These are phyloP conservation scores for Plemyria rubiginata DNA, from an alignment of 2,888 invertebrate species.

Conservation along the genomic window DNA sequence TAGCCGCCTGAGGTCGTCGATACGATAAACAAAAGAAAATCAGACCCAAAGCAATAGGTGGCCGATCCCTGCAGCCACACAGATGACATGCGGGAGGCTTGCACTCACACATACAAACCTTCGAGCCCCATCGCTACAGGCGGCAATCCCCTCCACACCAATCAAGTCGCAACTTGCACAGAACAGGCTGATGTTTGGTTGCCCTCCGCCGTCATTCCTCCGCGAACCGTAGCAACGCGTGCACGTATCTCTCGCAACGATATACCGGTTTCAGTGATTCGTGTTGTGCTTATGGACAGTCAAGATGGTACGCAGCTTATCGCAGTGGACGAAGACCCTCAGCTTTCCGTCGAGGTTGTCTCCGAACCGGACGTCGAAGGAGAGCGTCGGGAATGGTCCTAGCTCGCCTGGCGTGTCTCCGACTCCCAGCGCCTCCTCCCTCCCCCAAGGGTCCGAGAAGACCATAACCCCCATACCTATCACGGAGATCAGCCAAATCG, in stretches of 20 bases:
- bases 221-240: slow-evolving; percentile 64
- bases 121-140: slow-evolving; percentile 45
- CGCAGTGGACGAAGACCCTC: slow-evolving; percentile 96
- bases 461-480: slow-evolving; percentile 85
- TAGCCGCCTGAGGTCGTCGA: slow-evolving; percentile 48
- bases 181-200: slow-evolving; percentile 58
- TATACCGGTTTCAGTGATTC: slow-evolving; percentile 69
- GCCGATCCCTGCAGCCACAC: slow-evolving; percentile 50
- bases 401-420: slow-evolving; percentile 85
- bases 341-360: slow-evolving; percentile 95
- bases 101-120: slow-evolving; percentile 46
- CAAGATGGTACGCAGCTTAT: slow-evolving; percentile 94
- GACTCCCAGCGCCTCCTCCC: slow-evolving; percentile 85
- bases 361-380: slow-evolving; percentile 91
- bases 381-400: slow-evolving; percentile 86
- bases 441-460: slow-evolving; percentile 84
- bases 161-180: slow-evolving; percentile 75
- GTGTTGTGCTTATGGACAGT: slow-evolving; percentile 78
- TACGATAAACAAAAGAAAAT: slow-evolving; percentile 74
- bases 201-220: slow-evolving; percentile 68
- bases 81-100: slow-evolving; percentile 32
- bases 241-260: slow-evolving; percentile 60
- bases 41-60: slow-evolving; percentile 59
- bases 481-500: slow-evolving; percentile 88
- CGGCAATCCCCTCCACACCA: slow-evolving; percentile 48